Evolutionary conservation across 2,888 invertebrate genomes (phyloP).

Genomic region (Chymomyza procnemis): DNA sequence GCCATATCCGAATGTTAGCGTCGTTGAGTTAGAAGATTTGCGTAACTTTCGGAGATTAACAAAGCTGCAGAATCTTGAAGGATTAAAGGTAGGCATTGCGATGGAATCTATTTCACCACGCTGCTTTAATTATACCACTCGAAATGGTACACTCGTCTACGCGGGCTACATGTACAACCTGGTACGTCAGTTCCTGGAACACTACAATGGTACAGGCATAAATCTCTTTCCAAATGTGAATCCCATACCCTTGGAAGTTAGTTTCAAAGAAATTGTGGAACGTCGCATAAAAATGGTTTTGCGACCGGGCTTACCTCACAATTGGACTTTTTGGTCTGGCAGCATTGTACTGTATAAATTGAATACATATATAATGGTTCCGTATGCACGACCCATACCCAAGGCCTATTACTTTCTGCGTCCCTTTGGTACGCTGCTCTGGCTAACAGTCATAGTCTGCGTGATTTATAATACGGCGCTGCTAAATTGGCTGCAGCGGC

Average conservation of each 20-base stretch:
- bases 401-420: constrained; percentile 47
- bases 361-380: constrained; percentile 28
- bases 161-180: constrained; percentile 50
- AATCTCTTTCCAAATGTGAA: background rate
- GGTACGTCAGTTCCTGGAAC: constrained; percentile 38
- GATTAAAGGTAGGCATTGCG: constrained; percentile 15
- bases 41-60: constrained; percentile 14
- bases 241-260: background rate
- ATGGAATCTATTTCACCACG: constrained; percentile 33
- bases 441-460: constrained; percentile 20
- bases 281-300: constrained; percentile 28
- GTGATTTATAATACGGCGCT: constrained; percentile 7
- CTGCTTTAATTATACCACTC: constrained; percentile 32
- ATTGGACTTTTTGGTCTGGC: constrained; percentile 16
- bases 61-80: constrained; percentile 24
- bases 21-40: constrained; percentile 15
- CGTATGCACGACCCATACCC: constrained; percentile 45
- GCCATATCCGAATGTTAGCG: constrained; percentile 35
- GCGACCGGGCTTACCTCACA: background rate
- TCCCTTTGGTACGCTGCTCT: constrained; percentile 36
- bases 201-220: constrained; percentile 43
- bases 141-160: constrained; percentile 25
- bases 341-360: constrained; percentile 14
- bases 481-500: constrained; percentile 5
- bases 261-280: background rate